Base-by-base conservation (phyloP, 2,113 vertebrate genomes). In the Macquaria australasica region DNA sequence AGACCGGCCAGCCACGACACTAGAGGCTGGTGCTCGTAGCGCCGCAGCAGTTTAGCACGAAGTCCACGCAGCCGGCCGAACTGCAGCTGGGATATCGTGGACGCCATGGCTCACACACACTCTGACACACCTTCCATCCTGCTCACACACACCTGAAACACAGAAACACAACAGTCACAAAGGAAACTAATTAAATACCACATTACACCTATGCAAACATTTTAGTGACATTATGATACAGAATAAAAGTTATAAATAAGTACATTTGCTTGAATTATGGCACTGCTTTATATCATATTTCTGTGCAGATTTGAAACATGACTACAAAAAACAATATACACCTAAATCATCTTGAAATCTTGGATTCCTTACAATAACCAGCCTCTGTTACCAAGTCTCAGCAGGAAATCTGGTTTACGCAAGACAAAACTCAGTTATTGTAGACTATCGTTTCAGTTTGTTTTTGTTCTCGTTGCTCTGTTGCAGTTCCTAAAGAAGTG, bases 1-100 rank as follows among this genome's bases (percentile, higher is more conserved):
- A 97, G 89, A 0, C 97, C 96, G 0, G 93, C 88, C 94, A 98
- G 91, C 87, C 96, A 96, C 43, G 94, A 95, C 85, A 97, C 89
- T 4, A 97, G 93, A 34, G 93, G 95, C 81, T 91, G 95, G 45
- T 96, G 96, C 59, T 96, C 93, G 0, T 96, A 96, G 2, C 91
- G 90, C 73, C 95, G 96, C 4, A 96, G 94, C 69, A 97, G 63
- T 83, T 8, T 85, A 1, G 90, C 84, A 0, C 95, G 95, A 2
- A 97, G 91, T 12, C 95, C 94, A 45, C 92, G 94, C 88, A 95
- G 88, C 87, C 94, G 95, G 62, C 96, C 95, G 75, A 95, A 86
- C 73, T 92, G 93, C 28, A 94, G 67, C 89, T 66, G 95, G 84
- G 93, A 94, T 41, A 96, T 60, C 34, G 88, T 58, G 76, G 94